Evolutionary conservation across 2,113 vertebrate genomes (phyloP).

Genomic region (Hirundichthys speculiger): DNA sequence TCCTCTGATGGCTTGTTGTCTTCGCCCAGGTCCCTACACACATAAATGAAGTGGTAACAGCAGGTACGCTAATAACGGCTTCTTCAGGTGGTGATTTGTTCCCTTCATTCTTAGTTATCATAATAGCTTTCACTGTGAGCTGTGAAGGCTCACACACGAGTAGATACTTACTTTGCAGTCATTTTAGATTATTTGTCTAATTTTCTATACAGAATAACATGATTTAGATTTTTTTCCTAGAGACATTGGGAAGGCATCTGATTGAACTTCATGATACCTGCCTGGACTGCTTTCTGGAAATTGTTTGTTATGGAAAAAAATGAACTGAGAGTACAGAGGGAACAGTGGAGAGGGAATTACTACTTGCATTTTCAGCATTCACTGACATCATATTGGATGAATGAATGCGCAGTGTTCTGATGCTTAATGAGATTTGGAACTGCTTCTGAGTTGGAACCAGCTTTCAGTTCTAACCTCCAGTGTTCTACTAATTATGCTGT

Average conservation of each 20-base stretch:
- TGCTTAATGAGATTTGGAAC: too few relatives aligned
- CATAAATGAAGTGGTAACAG: conserved; percentile 65
- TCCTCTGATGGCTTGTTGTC: conserved; percentile 56
- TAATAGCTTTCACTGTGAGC: conserved; percentile 24
- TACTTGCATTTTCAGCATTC: too few relatives aligned
- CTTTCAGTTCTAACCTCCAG: too few relatives aligned
- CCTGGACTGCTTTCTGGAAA: not conserved
- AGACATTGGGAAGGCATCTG: conserved; percentile 9
- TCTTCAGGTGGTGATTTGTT: conserved; percentile 51
- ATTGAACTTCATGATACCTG: conserved; percentile 44
- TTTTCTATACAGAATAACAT: conserved; percentile 20
- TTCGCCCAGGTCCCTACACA: conserved; percentile 43
- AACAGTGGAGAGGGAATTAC: not conserved
- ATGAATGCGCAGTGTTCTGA: too few relatives aligned
- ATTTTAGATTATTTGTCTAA: conserved; percentile 9
- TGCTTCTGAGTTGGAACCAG: too few relatives aligned
- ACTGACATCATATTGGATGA: too few relatives aligned
- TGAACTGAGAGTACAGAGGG: not conserved
- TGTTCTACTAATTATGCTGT: too few relatives aligned
- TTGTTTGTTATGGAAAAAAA: conserved; percentile 8
- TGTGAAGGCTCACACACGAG: conserved; percentile 25
- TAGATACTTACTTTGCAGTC: conserved; percentile 27
- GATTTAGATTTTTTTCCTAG: conserved; percentile 34
- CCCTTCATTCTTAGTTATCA: conserved; percentile 46
- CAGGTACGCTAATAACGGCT: conserved; percentile 34